Evolutionary conservation across 2,113 vertebrate genomes (phyloP), one percentile per base, ranked within the genome.

Genomic region (Lasiurus cinereus): DNA sequence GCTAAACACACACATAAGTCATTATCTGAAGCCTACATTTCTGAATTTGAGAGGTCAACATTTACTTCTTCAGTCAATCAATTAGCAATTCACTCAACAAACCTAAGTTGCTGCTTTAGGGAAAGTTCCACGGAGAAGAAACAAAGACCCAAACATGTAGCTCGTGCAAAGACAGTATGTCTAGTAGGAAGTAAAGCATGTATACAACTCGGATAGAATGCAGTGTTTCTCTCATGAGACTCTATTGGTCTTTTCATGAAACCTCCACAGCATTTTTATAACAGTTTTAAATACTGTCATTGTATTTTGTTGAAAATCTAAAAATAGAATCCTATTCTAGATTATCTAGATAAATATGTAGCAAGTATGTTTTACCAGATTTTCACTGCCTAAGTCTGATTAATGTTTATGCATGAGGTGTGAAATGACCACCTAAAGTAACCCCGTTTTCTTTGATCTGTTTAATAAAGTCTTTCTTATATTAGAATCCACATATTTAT

Each of bases 401-500:
- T 78, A 54, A 6, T 72, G 16, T 54, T 77, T 76, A 46, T 59
- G 29, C 83, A 39, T 59, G 39, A 87, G 31, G 11, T 87, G 0
- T 66, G 46, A 95, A 94, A 76, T 79, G 33, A 95, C 10, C 33
- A 29, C 16, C 22, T 67, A 70, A 77, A 89, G 27, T 66, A 90
- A 24, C 1, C 16, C 72, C 66, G 43, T 90, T 72, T 31, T 50
- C n/a, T 83, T 73, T 78, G 22, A 96, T 80, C 39, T 19, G 18
- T 46, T 90, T 15, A 64, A 50, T 52, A 11, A 52, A 73, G 29
- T 62, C 9, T 83, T 83, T 91, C 31, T 59, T 84, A 56, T 18
- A 43, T 10, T 90, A 13, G 11, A 48, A 77, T 85, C 8, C 50
- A 77, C 16, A 64, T 8, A 24, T 31, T 52, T 3, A 7, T 14